Base-by-base conservation (phyloP, 2,797 vertebrate species). In the Columba guinea region DNA sequence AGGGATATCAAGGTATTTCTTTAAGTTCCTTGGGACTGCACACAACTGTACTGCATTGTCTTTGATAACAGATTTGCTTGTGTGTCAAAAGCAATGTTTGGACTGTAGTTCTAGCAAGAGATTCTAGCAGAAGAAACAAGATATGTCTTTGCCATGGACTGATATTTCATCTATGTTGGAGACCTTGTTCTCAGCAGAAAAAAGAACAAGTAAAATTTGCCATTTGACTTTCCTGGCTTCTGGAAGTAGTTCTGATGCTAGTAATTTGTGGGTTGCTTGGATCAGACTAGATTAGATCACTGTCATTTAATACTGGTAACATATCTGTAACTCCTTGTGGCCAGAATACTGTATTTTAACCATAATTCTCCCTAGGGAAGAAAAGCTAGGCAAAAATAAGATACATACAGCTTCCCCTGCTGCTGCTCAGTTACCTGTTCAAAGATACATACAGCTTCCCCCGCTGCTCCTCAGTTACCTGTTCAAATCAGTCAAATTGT, bases 401-500 rank as follows among this genome's bases (percentile, higher is more conserved):
- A 23, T 3, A 48, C 63, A 78, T 9, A 12, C 1, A 21, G 4
- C 10, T 17, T 24, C 11, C 8, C 4, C 5, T 4, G 4, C 20
- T 19, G 4, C 5, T 24, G 20, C 49, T 68, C 19, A 16, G 4
- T 48, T 69, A 49, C 35, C 35, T 35, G 35, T 35, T 35, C 35
- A 35, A 4, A 4, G 1, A 23, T 3, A 48, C 63, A 78, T 9
- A 12, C 1, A 21, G 4, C 10, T 17, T 24, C 11, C 8, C 4
- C 5, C 4, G 4, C 20, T 19, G 4, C 5, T 24, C 22, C 49
- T 64, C 19, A 16, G 4, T 48, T 69, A 51, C n/a, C 5, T 55
- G 12, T 41, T 69, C 10, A 46, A 79, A 71, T 71, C 12, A 34
- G 32, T 27, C 18, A 67, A 80, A 77, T 8, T n/a, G 9, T 17